These are phyloP conservation scores for Micrastur ruficollis DNA, from an alignment of 2,797 vertebrate genomes.

Conservation along the genomic window DNA sequence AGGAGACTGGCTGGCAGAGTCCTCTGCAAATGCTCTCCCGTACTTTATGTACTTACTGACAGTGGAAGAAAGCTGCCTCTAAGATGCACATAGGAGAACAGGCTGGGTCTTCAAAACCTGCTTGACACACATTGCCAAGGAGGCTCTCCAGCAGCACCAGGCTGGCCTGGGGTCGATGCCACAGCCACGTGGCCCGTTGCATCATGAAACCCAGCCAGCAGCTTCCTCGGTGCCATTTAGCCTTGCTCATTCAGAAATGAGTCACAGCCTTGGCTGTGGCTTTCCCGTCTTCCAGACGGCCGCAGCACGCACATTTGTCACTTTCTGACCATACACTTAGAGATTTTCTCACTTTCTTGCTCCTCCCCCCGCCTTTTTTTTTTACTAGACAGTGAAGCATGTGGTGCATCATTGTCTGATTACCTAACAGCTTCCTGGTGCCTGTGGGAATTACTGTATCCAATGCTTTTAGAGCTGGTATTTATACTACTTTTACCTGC, in stretches of 20 bases:
- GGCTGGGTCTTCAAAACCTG: neutral
- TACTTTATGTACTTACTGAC: neutral
- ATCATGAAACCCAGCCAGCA: neutral
- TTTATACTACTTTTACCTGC: neutral
- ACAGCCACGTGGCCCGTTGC: fast-evolving
- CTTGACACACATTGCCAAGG: fast-evolving
- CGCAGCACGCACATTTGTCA: neutral
- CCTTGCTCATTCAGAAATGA: neutral
- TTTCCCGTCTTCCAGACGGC: neutral
- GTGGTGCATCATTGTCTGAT: neutral
- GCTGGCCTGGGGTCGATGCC: neutral
- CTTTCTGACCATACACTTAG: neutral
- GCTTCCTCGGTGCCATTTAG: neutral
- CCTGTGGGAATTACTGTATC: neutral
- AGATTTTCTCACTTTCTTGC: neutral
- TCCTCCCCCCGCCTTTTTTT: neutral
- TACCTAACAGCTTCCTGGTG: neutral
- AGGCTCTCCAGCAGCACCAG: fast-evolving
- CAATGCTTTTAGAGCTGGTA: neutral
- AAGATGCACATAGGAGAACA: neutral
- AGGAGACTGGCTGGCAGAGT: neutral
- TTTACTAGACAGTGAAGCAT: neutral
- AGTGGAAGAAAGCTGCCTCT: neutral
- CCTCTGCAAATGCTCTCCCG: neutral
- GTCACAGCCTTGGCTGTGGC: neutral